Base-by-base conservation (phyloP, 2,797 vertebrate genomes). In the Florisuga fusca region DNA sequence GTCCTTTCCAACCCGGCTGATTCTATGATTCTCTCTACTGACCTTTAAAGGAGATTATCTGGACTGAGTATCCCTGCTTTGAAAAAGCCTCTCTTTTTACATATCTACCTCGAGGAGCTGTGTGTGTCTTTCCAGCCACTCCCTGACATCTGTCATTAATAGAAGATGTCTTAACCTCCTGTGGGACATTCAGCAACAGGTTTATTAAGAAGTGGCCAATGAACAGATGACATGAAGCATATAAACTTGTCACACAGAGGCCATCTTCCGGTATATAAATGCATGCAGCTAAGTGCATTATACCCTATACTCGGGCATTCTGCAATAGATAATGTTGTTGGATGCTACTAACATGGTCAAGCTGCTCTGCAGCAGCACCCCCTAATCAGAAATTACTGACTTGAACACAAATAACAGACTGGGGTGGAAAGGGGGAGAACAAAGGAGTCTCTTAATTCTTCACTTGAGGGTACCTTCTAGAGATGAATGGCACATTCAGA, bases 321-420 rank as follows among this genome's bases (percentile, higher is more conserved):
- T 26, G 17, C 6, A 38, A 33, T 6, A 68, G 11, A 2, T 4
- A 6, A 16, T 1, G 2, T 2, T 33, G 36, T 62, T 57, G 48
- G 46, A n/a, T 58, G 48, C 63, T 57, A 6, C 36, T 6, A 29
- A 22, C 41, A 53, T 0, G 2, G n/a, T 25, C 21, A 27, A 34
- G 20, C 22, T 50, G 34, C 3, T 63, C 69, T 63, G 31, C 55
- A 84, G 63, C 31, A 84, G 27, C 55, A 89, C 3, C 8, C 10
- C 50, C 43, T n/a, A 31, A 66, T 5, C 25, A 73, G 66, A 67
- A 90, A 63, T 34, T 29, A 75, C 23, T n/a, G 45, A 69, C 45
- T 53, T 51, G 27, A 16, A 31, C 64, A 71, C n/a, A 78, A 81
- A 31, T 16, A 77, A 77, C 12, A 81, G 61, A 3, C 25, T 63